Base-by-base conservation (phyloP, 2,888 invertebrate genomes). In the Scaptomyza reducta region DNA sequence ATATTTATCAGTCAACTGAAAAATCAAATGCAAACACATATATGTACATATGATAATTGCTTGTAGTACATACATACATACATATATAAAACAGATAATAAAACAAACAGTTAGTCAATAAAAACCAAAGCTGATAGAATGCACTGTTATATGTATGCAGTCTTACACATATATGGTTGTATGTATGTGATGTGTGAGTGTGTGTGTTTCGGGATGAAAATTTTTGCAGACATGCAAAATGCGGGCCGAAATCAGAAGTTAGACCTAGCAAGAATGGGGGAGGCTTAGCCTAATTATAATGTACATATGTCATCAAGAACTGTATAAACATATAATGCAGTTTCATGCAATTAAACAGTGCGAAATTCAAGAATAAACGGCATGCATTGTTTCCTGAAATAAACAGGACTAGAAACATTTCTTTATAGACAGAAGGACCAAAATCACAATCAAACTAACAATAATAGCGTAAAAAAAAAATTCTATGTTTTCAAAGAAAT, bases 1-100 rank as follows among this genome's bases (percentile, higher is more conserved):
- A 41, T 47, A 31, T 44, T 35, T 51, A 44, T 69, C 53, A 66
- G 57, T 70, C 50, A 77, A 66, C 50, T 35, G 25, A 54, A 54
- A 56, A 61, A 56, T 56, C 44, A 56, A 59, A 67, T 63, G 51
- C 60, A 70, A 55, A 68, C 46, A 67, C 16, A 31, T 31, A 31
- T 31, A 31, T 35, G 35, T 35, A 40, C 7, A 40, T 16, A 16
- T 16, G 10, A 16, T 2, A 40, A 16, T 40, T 40, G 40, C 16
- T 9, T 14, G 38, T 35, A 6, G 35, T 9, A 38, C 38, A 38
- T 38, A 38, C 38, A 38, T 38, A 38, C 38, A 38, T 38, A 33
- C 13, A 14, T 40, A n/a, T 13, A 40, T 10, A 38, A 14, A 38
- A 16, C 7, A 14, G 38, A 6, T 38, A 16, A 40, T 10, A 40